phyloP scores from a whole-genome alignment of 2,113 vertebrate species.

The Astatoreochromis straeleni region DNA sequence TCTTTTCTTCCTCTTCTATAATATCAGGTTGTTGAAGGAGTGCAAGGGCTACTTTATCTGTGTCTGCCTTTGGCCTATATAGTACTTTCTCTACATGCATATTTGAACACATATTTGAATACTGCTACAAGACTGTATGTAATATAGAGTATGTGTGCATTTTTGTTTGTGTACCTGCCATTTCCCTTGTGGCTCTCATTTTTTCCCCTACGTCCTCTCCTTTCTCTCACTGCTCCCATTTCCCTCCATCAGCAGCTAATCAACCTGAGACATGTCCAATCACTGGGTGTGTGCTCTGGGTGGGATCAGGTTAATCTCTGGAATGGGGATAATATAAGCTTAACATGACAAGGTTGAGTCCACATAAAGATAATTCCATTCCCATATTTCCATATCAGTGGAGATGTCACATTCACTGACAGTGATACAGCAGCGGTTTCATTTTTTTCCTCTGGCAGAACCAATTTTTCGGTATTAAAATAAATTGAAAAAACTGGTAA shows the following conservation, averaged over 20 bases:
- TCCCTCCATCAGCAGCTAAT: conserved; percentile 49
- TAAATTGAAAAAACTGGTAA: not conserved
- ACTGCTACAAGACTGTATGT: not conserved
- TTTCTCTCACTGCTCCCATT: conserved; percentile 8
- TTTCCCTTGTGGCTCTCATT: not conserved
- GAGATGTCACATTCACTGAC: conserved; percentile 44
- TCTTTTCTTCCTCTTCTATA: not conserved
- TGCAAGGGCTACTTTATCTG: not conserved
- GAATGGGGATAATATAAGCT: conserved; percentile 47
- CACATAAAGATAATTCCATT: conserved; percentile 43
- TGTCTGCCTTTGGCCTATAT: not conserved
- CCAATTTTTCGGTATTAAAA: not conserved
- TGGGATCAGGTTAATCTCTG: conserved; percentile 61
- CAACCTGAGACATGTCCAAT: conserved; percentile 54
- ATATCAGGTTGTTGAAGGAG: not conserved
- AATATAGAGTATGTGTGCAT: not conserved
- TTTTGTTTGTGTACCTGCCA: not conserved
- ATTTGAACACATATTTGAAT: not conserved
- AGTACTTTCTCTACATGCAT: not conserved
- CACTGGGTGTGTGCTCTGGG: conserved; percentile 39
- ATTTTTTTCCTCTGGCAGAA: not conserved
- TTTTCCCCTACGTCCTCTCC: not conserved
- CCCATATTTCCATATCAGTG: conserved; percentile 43
- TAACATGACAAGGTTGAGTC: conserved; percentile 53
- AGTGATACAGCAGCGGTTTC: not conserved